phyloP scores from a whole-genome alignment of 1,140 invertebrate species.

The Pachyrhynchus sulphureomaculatus region DNA sequence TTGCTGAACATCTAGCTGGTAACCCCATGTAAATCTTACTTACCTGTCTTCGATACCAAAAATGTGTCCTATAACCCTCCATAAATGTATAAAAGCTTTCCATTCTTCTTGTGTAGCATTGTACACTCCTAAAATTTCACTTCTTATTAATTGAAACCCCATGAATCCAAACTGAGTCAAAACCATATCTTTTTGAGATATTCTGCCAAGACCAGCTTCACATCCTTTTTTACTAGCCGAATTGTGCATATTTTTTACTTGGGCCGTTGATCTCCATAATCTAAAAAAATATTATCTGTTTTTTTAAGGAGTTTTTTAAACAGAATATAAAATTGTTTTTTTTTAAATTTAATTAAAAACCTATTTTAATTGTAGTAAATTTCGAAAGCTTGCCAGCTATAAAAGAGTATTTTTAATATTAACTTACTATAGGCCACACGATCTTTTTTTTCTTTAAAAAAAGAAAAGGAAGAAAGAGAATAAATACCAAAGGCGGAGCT shows the following conservation, averaged over 20 bases:
- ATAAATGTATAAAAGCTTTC: conserved; percentile 78
- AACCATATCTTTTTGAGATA: conserved; percentile 79
- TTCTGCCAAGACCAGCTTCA: conserved; percentile 53
- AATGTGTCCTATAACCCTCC: conserved; percentile 77
- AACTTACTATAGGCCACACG: too few relatives aligned
- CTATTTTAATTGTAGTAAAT: too few relatives aligned
- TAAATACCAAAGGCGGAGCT: too few relatives aligned
- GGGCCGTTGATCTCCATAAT: conserved; percentile 65
- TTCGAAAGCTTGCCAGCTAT: too few relatives aligned
- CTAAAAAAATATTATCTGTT: conserved; percentile 42
- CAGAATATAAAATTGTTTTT: too few relatives aligned
- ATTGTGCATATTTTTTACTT: conserved; percentile 68
- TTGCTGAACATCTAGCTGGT: too few relatives aligned
- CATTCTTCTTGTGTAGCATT: conserved; percentile 59
- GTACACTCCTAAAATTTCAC: conserved; percentile 65
- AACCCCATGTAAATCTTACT: too few relatives aligned
- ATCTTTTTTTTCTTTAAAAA: too few relatives aligned
- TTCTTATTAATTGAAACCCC: conserved; percentile 69
- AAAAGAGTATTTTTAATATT: too few relatives aligned
- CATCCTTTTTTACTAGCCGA: conserved; percentile 57
- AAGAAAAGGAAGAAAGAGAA: too few relatives aligned
- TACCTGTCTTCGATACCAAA: conserved; percentile 80
- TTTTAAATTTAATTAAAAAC: too few relatives aligned
- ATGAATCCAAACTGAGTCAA: conserved; percentile 87
- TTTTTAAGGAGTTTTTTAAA: too few relatives aligned